Conservation (phyloP, 2,113 vertebrate species). For the Eurystomus gularis region DNA sequence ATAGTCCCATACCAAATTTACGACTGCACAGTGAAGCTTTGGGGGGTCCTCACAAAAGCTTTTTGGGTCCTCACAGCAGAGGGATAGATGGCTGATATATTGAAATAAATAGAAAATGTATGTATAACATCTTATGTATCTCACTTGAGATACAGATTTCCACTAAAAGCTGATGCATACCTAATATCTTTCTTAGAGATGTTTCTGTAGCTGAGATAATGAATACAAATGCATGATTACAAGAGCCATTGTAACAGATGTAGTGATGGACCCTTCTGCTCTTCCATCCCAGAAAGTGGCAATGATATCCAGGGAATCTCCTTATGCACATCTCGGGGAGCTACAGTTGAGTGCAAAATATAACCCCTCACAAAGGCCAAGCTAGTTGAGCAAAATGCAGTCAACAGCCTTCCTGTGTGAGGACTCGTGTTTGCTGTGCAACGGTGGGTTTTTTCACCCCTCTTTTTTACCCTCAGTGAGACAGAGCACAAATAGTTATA, state of each 20-base stretch:
- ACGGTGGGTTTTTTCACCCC: not conserved
- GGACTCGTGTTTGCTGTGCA: not conserved
- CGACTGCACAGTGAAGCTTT: not conserved
- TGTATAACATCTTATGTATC: not conserved
- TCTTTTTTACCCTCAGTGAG: not conserved
- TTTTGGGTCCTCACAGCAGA: not conserved
- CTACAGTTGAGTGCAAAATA: not conserved
- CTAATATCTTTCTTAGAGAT: not conserved
- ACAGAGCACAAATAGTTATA: conserved; percentile 4
- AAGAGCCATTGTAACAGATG: not conserved
- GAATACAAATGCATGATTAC: not conserved
- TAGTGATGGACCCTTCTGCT: not conserved
- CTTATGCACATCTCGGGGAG: not conserved
- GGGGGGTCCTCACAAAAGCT: too few species aligned
- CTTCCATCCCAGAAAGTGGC: not conserved
- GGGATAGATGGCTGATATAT: not conserved
- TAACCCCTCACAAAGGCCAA: not conserved
- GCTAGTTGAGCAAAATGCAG: not conserved
- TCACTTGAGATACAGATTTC: not conserved
- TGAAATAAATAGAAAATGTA: not conserved
- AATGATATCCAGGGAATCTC: not conserved
- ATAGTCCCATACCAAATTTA: not conserved
- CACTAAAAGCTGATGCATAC: not conserved
- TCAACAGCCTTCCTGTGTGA: conserved; percentile 25
- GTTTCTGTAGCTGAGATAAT: not conserved